Evolutionary conservation across 2,888 invertebrate species (phyloP).

Genomic region (Ormyrus rosae): DNA sequence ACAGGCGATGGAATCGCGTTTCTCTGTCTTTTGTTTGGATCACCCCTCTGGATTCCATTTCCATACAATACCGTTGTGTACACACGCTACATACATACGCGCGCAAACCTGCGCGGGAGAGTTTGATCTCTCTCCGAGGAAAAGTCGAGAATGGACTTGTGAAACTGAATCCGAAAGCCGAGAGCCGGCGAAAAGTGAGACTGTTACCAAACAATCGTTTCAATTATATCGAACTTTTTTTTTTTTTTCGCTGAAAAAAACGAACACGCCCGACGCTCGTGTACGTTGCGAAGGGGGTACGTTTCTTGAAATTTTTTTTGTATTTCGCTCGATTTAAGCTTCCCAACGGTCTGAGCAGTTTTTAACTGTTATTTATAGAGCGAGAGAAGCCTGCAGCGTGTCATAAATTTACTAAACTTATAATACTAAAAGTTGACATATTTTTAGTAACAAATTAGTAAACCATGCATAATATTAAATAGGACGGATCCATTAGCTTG

Average conservation of each 20-base stretch:
- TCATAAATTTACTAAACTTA: too few species aligned
- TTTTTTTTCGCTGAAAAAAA: conserved; percentile 14
- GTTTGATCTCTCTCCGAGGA: conserved; percentile 15
- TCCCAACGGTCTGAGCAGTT: too few species aligned
- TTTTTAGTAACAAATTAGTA: too few species aligned
- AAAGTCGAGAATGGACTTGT: conserved; percentile 30
- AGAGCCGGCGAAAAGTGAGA: background rate
- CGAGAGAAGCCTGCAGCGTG: too few species aligned
- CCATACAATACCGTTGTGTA: conserved; percentile 14
- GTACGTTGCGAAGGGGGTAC: background rate
- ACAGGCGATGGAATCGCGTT: conserved; percentile 37
- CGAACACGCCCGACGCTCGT: background rate
- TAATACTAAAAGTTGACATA: too few species aligned
- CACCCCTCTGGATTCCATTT: conserved; percentile 32
- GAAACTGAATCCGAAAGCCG: conserved; percentile 31
- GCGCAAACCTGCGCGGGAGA: background rate
- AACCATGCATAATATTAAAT: too few species aligned
- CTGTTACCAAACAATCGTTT: conserved; percentile 40
- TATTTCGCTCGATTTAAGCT: too few species aligned
- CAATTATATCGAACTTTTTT: conserved; percentile 14
- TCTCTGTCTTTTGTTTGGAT: conserved; percentile 17
- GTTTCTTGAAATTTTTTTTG: background rate
- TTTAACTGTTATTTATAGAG: too few species aligned
- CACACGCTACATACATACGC: background rate
- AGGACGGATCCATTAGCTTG: too few species aligned